Conservation (phyloP, 2,113 vertebrate genomes). For the Chionodraco myersi region DNA sequence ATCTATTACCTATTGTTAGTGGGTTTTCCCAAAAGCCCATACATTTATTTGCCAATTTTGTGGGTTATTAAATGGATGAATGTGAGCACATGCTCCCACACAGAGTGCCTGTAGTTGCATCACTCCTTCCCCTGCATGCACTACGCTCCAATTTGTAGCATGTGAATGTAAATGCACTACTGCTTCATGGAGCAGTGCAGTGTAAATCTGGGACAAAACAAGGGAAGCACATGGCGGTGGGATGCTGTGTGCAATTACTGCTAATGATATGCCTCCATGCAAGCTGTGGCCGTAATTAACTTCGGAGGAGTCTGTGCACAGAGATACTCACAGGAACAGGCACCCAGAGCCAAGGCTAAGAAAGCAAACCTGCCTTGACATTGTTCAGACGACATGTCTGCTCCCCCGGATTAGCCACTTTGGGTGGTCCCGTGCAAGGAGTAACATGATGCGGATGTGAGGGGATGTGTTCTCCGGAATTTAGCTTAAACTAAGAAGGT, state of each 20-base stretch:
- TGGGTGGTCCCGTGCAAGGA: slow-evolving; percentile 62
- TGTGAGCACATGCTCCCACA: slow-evolving; percentile 26
- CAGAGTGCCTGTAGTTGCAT: slow-evolving; percentile 8
- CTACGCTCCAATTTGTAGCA: slow-evolving; percentile 2
- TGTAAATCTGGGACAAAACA: slow-evolving; percentile 56
- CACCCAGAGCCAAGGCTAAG: slow-evolving; percentile 37
- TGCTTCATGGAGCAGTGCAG: slow-evolving; percentile 62
- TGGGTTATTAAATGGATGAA: slow-evolving; percentile 6
- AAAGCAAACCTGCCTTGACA: slow-evolving; percentile 57
- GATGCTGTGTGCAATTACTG: slow-evolving; percentile 75
- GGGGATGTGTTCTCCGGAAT: slow-evolving; percentile 29
- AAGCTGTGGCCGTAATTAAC: slow-evolving; percentile 79
- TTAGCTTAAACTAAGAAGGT: slow-evolving; percentile 18
- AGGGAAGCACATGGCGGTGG: slow-evolving; percentile 63
- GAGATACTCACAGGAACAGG: slow-evolving; percentile 54
- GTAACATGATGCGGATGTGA: slow-evolving; percentile 54
- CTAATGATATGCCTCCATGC: slow-evolving; percentile 76
- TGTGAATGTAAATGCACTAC: neutral
- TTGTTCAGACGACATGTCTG: slow-evolving; percentile 52
- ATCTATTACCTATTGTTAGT: too few relatives aligned
- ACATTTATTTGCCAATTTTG: too few relatives aligned
- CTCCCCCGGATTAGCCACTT: slow-evolving; percentile 39
- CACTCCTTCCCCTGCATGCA: slow-evolving; percentile 6
- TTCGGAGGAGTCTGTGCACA: slow-evolving; percentile 51
- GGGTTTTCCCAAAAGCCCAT: too few relatives aligned